Evolutionary conservation across 2,797 vertebrate species (phyloP), one percentile per base, ranked within the genome.

Genomic region (Manis crassicaudata): DNA sequence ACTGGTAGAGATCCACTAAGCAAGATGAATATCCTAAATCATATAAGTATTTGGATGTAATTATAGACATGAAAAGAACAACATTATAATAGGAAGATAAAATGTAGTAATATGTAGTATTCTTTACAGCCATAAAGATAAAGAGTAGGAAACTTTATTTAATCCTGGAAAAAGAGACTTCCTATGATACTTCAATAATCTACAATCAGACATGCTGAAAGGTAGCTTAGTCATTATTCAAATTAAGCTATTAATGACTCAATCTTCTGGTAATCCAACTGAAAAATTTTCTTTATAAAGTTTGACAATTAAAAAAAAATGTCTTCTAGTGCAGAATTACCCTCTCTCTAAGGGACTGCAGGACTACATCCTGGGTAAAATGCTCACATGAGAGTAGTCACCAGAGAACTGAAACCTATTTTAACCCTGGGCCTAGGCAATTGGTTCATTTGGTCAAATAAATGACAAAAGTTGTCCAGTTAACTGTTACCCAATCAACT

Each of bases 141-240:
- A 96, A 88, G 52, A 79, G 14, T 29, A 96, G 50, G 14, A 92
- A 90, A 95, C 0, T 70, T 95, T 52, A 96, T 96, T 94, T 95
- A 95, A 94, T 97, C 60, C 96, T 88, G 2, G 84, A 89, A 95
- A 90, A 81, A 84, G 62, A 88, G 9, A 5, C 32, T 94, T 85
- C 92, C 90, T 94, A 40, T 95, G 85, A 92, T 95, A 96, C 91
- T 96, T 97, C 79, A 96, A 79, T 90, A 96, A 95, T 94, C 79
- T 94, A 92, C 23, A 96, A 79, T 95, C 86, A 96, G 93, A 63
- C 21, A 92, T 87, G 70, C 77, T 95, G 94, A 97, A 96, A 79
- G 90, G 65, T 96, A 95, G 94, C 92, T 90, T 92, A 92, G 68
- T 86, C 79, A 96, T 97, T 97, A 97, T 95, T 97, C 92, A 97